A percentile compares a stretch with the other conserved stretches of the same genome.
Conservation (phyloP, 2,797 vertebrate genomes). For the Pristis pectinata region DNA sequence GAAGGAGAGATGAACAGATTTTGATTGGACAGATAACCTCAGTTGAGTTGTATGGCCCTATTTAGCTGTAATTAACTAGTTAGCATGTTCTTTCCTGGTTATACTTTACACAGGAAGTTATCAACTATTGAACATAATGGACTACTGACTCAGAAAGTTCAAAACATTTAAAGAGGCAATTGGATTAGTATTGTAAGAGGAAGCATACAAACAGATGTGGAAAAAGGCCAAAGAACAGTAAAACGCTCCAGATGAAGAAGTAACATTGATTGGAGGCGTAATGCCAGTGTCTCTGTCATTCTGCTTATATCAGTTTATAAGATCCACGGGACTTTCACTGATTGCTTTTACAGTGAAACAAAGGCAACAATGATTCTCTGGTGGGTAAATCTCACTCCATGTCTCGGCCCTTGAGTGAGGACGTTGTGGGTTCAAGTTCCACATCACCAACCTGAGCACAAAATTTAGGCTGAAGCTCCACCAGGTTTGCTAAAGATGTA, state of each 20-base stretch:
- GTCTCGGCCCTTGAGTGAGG: background rate
- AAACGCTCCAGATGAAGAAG: background rate
- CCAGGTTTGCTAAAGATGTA: no score
- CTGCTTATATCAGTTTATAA: background rate
- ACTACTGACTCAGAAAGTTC: background rate
- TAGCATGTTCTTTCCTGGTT: background rate
- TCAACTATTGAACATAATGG: background rate
- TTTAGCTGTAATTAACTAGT: background rate
- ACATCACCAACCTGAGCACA: background rate
- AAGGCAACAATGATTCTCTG: background rate
- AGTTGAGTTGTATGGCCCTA: background rate
- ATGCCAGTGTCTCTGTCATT: background rate
- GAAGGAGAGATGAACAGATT: background rate
- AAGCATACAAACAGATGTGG: background rate
- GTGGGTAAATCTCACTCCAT: background rate
- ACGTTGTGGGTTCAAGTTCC: background rate
- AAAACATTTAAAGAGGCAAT: slow-evolving; percentile 1
- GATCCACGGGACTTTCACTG: background rate
- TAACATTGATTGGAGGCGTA: background rate
- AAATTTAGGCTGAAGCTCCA: background rate
- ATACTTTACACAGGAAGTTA: background rate
- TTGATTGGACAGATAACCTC: background rate
- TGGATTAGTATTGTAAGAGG: background rate
- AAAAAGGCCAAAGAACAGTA: background rate
- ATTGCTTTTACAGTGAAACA: background rate